Evolutionary conservation across 2,797 vertebrate species (phyloP).

Genomic region (Tadarida brasiliensis): DNA sequence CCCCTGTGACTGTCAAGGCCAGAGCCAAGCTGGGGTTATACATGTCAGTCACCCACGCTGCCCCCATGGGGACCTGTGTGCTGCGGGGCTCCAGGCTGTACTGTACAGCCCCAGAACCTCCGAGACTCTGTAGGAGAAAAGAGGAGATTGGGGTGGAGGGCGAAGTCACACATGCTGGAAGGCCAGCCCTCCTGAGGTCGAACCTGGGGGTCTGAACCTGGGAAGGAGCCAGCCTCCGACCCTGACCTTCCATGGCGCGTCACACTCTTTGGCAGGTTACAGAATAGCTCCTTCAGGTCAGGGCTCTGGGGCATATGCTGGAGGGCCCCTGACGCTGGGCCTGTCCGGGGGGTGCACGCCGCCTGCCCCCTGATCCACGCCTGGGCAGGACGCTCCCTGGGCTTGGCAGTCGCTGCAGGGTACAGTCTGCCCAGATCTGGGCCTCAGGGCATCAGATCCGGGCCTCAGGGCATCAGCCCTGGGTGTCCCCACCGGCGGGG

Average conservation of each 20-base stretch:
- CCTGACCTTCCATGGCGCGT: background rate
- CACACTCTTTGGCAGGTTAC: background rate
- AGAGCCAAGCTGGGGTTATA: background rate
- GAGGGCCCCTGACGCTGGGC: background rate
- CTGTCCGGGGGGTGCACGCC: background rate
- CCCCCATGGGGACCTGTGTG: background rate
- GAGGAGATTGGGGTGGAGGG: no score
- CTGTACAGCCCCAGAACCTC: background rate
- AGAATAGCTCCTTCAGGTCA: background rate
- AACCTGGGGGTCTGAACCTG: background rate
- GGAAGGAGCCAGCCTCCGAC: background rate
- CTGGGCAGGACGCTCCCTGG: background rate
- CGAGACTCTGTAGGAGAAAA: background rate
- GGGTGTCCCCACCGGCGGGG: rapidly evolving
- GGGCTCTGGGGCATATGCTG: background rate
- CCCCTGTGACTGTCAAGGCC: background rate
- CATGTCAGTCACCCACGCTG: no score
- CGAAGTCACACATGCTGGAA: no score
- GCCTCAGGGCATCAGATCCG: background rate
- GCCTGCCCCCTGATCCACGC: rapidly evolving
- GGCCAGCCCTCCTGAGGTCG: background rate
- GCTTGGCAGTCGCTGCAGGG: background rate
- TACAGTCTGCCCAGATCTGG: background rate
- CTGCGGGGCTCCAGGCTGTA: background rate
- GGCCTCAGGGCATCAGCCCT: background rate